Evolutionary conservation across 2,113 vertebrate genomes (phyloP).

Genomic region (Callaeas wilsoni): DNA sequence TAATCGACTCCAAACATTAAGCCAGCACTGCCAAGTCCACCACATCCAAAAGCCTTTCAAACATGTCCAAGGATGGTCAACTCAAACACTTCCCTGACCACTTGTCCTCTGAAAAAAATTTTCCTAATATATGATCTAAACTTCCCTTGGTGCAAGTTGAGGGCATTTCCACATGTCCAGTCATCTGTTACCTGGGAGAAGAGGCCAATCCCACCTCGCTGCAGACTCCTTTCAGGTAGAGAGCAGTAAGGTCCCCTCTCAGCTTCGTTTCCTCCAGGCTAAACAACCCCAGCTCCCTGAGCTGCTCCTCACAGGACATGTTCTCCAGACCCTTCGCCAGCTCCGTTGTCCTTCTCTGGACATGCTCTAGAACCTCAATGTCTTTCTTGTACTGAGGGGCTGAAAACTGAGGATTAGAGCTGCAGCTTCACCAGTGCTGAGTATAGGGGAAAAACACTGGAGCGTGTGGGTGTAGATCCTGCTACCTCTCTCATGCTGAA

Average conservation of each 20-base stretch:
- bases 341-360: neutral
- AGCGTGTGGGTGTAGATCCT: slow-evolving; percentile 67
- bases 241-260: neutral
- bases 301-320: accelerated
- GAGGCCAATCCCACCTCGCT: accelerated
- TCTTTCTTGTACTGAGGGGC: neutral
- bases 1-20: neutral
- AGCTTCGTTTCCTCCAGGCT: neutral
- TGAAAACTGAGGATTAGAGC: neutral
- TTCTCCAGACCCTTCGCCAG: neutral
- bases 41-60: neutral
- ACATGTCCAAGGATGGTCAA: neutral
- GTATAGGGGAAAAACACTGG: neutral
- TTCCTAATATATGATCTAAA: neutral
- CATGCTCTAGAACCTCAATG: neutral
- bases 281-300: neutral
- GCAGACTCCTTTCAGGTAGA: neutral
- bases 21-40: neutral
- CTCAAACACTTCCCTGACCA: neutral
- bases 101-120: neutral
- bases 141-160: neutral
- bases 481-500: slow-evolving; percentile 51
- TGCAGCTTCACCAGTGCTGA: neutral
- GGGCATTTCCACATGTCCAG: neutral
- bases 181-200: neutral